A percentile compares a stretch with the other conserved stretches of the same genome.
phyloP scores from a whole-genome alignment of 2,797 vertebrate genomes.

The Pteropus rufus region DNA sequence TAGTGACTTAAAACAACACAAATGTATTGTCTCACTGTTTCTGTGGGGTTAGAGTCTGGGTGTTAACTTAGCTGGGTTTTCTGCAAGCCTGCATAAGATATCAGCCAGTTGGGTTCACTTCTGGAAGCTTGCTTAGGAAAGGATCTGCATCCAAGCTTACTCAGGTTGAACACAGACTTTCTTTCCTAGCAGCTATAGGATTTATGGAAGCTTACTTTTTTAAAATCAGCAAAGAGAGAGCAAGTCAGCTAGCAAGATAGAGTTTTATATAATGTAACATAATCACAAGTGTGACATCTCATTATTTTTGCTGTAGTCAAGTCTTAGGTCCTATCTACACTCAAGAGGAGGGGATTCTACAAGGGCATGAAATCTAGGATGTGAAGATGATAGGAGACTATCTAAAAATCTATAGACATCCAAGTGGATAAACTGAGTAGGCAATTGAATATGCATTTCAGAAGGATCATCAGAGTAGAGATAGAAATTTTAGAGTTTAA shows the following conservation, averaged over 20 bases:
- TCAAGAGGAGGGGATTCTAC: not conserved
- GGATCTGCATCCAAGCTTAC: not conserved
- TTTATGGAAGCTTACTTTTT: not conserved
- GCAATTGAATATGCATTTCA: not conserved
- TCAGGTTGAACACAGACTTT: not conserved
- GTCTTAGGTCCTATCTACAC: not conserved
- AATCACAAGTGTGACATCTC: not conserved
- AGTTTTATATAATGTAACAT: not conserved
- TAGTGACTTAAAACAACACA: not conserved
- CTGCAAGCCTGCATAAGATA: not conserved
- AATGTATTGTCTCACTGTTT: not conserved
- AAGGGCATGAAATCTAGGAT: not conserved
- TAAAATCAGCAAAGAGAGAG: not conserved
- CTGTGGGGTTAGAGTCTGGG: not conserved
- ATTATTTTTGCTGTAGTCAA: not conserved
- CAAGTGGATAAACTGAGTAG: not conserved
- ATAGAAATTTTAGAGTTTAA: not conserved
- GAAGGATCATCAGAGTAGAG: not conserved
- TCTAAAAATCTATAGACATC: not conserved
- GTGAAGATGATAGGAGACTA: not conserved
- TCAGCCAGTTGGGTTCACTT: not conserved
- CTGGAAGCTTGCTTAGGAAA: not conserved
- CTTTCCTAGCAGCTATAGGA: not conserved
- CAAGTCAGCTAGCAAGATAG: not conserved
- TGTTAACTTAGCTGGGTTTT: not conserved